phyloP scores from a whole-genome alignment of 2,888 invertebrate genomes.

The Drosophila pullipes region DNA sequence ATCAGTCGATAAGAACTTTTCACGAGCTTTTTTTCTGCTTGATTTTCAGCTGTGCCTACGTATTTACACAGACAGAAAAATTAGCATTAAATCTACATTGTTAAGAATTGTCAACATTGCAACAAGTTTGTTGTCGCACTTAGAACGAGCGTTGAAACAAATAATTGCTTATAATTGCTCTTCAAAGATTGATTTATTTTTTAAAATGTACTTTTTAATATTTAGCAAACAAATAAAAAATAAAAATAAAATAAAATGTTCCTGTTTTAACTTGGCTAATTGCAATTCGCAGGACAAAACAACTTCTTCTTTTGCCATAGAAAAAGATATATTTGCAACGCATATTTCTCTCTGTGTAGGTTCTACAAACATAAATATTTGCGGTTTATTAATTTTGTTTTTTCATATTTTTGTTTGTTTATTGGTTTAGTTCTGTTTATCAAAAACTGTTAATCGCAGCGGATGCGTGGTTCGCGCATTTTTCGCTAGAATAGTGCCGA shows the following conservation, averaged over 20 bases:
- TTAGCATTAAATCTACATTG: background rate
- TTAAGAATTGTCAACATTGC: background rate
- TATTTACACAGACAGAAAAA: background rate
- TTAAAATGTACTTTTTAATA: no score
- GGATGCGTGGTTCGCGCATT: slow-evolving; percentile 3
- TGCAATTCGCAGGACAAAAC: background rate
- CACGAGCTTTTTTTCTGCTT: slow-evolving; percentile 28
- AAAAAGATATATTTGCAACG: background rate
- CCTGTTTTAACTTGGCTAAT: background rate
- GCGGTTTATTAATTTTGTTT: slow-evolving; percentile 15
- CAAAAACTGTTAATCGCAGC: slow-evolving; percentile 64
- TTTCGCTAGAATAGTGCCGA: background rate
- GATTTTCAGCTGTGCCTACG: background rate
- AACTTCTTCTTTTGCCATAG: background rate
- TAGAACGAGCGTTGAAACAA: no score
- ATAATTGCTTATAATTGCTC: background rate
- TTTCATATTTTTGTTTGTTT: slow-evolving; percentile 67
- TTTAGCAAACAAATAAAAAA: no score
- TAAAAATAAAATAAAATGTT: background rate
- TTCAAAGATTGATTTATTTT: background rate
- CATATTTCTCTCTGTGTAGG: slow-evolving; percentile 4
- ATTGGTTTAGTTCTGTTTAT: slow-evolving; percentile 63
- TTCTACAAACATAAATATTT: slow-evolving; percentile 3
- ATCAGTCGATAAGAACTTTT: slow-evolving; percentile 66
- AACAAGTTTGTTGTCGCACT: background rate